These are phyloP conservation scores for Exocentrus adspersus DNA, from an alignment of 2,888 invertebrate genomes.

Conservation along the genomic window DNA sequence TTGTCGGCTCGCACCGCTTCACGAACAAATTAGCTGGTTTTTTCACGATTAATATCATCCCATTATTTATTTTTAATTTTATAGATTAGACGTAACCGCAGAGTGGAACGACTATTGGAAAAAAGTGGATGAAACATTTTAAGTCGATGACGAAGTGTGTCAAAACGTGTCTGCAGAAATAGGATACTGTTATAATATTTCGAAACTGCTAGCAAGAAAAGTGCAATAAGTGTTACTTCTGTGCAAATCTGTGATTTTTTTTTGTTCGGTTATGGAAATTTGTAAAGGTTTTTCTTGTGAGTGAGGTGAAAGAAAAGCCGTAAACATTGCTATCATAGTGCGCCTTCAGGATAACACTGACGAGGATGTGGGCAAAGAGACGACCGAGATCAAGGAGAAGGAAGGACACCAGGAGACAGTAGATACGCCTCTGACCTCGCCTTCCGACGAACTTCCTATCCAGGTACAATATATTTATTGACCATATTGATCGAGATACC, in stretches of 20 bases:
- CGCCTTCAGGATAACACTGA: slow-evolving; percentile 70
- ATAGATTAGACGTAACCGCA: slow-evolving; percentile 7
- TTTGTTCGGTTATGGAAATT: slow-evolving; percentile 19
- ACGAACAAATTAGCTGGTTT: slow-evolving; percentile 5
- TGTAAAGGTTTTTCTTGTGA: slow-evolving; percentile 8
- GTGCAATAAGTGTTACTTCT: neutral
- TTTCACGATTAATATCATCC: slow-evolving; percentile 1
- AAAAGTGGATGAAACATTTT: slow-evolving; percentile 2
- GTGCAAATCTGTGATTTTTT: neutral
- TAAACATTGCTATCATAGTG: slow-evolving; percentile 72
- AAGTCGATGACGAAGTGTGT: slow-evolving; percentile 13
- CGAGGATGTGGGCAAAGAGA: slow-evolving; percentile 70
- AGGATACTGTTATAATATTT: neutral
- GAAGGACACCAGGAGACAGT: slow-evolving; percentile 70
- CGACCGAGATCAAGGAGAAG: slow-evolving; percentile 73
- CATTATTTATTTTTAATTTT: slow-evolving; percentile 12
- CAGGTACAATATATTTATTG: slow-evolving; percentile 41
- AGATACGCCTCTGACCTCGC: slow-evolving; percentile 66
- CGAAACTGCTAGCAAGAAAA: neutral
- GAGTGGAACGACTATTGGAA: neutral
- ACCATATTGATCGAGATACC: too few species aligned
- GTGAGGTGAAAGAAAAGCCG: slow-evolving; percentile 31
- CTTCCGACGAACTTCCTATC: slow-evolving; percentile 58
- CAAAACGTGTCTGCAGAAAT: neutral
- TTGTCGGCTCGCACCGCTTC: slow-evolving; percentile 3